Evolutionary conservation across 2,888 invertebrate genomes (phyloP), one percentile per base, ranked within the genome.

Genomic region (Periphyllus acericola): DNA sequence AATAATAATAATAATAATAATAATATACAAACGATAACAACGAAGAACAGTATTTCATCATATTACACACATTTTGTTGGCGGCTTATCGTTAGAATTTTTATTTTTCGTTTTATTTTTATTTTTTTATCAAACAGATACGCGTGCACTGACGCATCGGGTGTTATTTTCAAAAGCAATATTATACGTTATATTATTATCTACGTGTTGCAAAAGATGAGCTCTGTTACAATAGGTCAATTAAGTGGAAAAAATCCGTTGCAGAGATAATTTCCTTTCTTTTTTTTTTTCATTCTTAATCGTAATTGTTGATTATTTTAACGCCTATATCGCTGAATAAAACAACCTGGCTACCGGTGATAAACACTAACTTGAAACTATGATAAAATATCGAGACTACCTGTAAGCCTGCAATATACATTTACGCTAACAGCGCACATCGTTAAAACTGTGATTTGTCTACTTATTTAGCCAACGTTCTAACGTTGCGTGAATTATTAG

Each of bases 171-270:
- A 68, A 68, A 29, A 9, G 68, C n/a, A 29, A 32, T 29, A 32
- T 32, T 11, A 4, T 29, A 71, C 71, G 29, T 71, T 14, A 71
- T 60, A 25, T 60, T 60, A 60, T 52, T 52, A 52, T 52, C 5
- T 79, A 25, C 3, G 5, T 36, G 36, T 36, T 36, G n/a, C n/a
- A 46, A 46, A 46, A 17, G 52, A 19, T 4, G 52, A 19, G 74
- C 17, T n/a, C n/a, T 17, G 46, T 4, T 32, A 83, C 83, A 55
- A 72, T 83, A 19, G 32, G 36, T 34, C 74, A 55, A 83, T 83
- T 83, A 72, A 82, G 17, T 6, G 25, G 82, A 46, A 68, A 40
- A 55, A 83, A 32, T 34, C n/a, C 34, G 14, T 2, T 72, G 34
- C 17, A n/a, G 32, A 83, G 83, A 83, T 83, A 83, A 83, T 40